Percentiles rank a stretch among this genome's conserved stretches.
Evolutionary conservation across 2,113 vertebrate species (phyloP).

Genomic region (Hydropotes inermis): DNA sequence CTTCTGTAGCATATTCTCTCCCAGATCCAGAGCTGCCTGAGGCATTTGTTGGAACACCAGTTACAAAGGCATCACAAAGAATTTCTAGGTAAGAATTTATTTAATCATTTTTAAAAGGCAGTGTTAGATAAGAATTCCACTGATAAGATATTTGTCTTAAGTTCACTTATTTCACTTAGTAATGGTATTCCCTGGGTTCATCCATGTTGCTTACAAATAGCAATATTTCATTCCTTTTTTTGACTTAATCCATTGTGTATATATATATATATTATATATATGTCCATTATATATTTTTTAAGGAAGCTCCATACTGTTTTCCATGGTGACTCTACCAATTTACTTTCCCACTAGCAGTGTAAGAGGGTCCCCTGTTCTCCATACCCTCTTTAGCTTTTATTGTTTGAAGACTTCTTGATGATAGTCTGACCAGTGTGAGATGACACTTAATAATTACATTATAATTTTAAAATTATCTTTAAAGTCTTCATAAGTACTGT

Average conservation of each 20-base stretch:
- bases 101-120: neutral
- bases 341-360: neutral
- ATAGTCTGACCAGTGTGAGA: neutral
- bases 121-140: neutral
- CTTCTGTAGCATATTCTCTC: constrained; percentile 45
- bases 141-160: neutral
- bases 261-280: neutral
- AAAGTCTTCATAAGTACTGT: neutral
- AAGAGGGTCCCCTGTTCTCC: neutral
- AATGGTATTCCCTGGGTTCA: neutral
- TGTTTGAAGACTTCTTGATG: neutral
- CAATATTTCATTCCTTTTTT: neutral
- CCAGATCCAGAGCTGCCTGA: constrained; percentile 76
- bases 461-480: neutral
- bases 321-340: neutral
- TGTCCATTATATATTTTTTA: neutral
- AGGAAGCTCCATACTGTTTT: neutral
- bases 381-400: neutral
- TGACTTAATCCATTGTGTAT: neutral
- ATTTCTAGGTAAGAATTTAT: constrained; percentile 87
- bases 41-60: constrained; percentile 91
- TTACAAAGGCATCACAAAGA: constrained; percentile 84
- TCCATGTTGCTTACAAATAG: neutral
- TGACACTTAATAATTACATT: neutral
- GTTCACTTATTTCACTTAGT: neutral